Conservation (phyloP, 2,797 vertebrate genomes). For the Platalea minor region DNA sequence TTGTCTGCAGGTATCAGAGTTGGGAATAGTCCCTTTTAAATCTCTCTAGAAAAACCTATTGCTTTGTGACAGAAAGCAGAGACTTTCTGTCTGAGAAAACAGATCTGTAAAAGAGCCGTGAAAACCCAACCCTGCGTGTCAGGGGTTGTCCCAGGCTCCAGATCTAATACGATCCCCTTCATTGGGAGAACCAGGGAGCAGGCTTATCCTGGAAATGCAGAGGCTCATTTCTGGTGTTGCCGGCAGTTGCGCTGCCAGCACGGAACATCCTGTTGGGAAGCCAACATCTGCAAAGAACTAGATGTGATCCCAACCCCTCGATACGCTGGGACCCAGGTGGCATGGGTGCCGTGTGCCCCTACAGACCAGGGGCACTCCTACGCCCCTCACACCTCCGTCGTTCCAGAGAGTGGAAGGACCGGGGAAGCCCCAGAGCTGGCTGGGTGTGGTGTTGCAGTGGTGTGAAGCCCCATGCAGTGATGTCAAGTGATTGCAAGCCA, state of each 20-base stretch:
- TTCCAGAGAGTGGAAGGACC: neutral
- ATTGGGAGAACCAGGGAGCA: neutral
- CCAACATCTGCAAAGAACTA: neutral
- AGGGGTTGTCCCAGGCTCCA: neutral
- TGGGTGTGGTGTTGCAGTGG: neutral
- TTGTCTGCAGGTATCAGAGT: neutral
- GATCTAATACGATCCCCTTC: neutral
- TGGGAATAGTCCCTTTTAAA: conserved; percentile 2
- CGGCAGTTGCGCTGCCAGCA: neutral
- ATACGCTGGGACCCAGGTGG: neutral
- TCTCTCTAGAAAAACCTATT: conserved; percentile 40
- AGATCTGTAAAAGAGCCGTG: neutral
- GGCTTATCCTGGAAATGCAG: neutral
- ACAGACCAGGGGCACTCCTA: neutral
- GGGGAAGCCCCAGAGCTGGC: neutral
- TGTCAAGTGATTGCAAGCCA: neutral
- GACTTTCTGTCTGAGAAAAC: conserved; percentile 3
- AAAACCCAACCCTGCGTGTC: neutral
- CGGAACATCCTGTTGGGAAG: neutral
- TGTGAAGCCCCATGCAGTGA: neutral
- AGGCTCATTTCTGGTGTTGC: neutral
- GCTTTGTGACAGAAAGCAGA: conserved; percentile 50
- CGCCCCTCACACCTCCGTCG: neutral
- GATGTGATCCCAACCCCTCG: neutral
- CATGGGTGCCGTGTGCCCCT: neutral